phyloP scores from a whole-genome alignment of 2,888 invertebrate species.

The Apodemia zela region DNA sequence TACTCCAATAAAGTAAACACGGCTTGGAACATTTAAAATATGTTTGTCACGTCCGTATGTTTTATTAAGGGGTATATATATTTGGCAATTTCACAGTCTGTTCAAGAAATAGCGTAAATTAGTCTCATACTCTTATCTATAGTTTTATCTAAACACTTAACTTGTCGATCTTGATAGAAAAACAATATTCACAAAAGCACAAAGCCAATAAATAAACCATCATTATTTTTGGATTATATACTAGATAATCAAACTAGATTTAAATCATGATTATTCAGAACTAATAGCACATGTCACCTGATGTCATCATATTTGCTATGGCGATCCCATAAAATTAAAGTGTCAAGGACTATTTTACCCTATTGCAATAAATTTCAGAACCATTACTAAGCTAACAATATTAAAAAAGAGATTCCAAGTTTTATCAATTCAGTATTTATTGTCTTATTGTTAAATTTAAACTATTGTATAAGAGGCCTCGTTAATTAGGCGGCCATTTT shows the following conservation, averaged over 20 bases:
- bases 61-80: conserved; percentile 24
- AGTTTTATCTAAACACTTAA: background rate
- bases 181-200: too few species aligned
- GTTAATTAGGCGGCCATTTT: background rate
- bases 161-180: background rate
- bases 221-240: too few species aligned
- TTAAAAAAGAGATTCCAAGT: conserved; percentile 13
- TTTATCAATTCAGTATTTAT: conserved; percentile 14
- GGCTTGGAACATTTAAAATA: background rate
- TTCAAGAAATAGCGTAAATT: conserved; percentile 22
- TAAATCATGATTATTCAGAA: too few species aligned
- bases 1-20: too few species aligned
- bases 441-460: conserved; percentile 7
- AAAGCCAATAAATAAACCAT: background rate
- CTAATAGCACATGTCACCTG: too few species aligned
- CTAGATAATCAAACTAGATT: too few species aligned
- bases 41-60: conserved; percentile 18
- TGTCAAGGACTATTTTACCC: background rate
- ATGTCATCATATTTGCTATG: background rate
- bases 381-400: conserved; percentile 7
- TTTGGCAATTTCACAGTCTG: conserved; percentile 42
- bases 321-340: background rate
- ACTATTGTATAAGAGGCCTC: conserved; percentile 1
- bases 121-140: background rate
- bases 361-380: background rate